Evolutionary conservation across 1,140 invertebrate genomes (phyloP).

Genomic region (Solen grandis): DNA sequence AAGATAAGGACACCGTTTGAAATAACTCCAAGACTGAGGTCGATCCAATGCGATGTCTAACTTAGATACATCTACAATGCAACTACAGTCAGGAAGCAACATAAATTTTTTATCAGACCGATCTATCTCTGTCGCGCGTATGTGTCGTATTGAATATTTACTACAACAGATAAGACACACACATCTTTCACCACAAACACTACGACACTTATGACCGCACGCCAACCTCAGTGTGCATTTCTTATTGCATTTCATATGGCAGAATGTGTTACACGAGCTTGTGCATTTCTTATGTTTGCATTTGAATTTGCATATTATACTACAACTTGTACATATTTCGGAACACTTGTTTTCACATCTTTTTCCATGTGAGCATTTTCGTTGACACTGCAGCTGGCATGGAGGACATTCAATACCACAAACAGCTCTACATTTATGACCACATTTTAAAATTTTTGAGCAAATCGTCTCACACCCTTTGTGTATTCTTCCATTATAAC

Average conservation of each 20-base stretch:
- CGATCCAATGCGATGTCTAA: constrained; percentile 79
- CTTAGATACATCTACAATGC: constrained; percentile 44
- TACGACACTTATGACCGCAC: constrained; percentile 85
- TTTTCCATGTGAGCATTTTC: constrained; percentile 82
- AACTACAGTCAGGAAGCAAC: constrained; percentile 48
- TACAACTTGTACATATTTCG: constrained; percentile 83
- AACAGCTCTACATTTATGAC: constrained; percentile 68
- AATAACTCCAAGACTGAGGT: neutral
- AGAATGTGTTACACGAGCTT: constrained; percentile 83
- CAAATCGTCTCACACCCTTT: constrained; percentile 66
- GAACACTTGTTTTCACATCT: constrained; percentile 83
- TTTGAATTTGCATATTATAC: constrained; percentile 80
- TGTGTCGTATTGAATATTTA: constrained; percentile 80
- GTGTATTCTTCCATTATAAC: constrained; percentile 85
- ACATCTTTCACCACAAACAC: constrained; percentile 85
- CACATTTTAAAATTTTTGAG: constrained; percentile 70
- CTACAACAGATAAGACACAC: constrained; percentile 54
- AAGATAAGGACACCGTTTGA: neutral
- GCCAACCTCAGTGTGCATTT: constrained; percentile 58
- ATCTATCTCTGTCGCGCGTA: constrained; percentile 80
- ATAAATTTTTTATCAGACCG: constrained; percentile 29
- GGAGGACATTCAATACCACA: constrained; percentile 82
- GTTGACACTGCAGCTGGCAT: constrained; percentile 83
- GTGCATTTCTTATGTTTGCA: constrained; percentile 83
- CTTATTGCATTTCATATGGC: constrained; percentile 81